These are phyloP conservation scores for Symphodus melops DNA, from an alignment of 2,113 vertebrate genomes.

Conservation along the genomic window DNA sequence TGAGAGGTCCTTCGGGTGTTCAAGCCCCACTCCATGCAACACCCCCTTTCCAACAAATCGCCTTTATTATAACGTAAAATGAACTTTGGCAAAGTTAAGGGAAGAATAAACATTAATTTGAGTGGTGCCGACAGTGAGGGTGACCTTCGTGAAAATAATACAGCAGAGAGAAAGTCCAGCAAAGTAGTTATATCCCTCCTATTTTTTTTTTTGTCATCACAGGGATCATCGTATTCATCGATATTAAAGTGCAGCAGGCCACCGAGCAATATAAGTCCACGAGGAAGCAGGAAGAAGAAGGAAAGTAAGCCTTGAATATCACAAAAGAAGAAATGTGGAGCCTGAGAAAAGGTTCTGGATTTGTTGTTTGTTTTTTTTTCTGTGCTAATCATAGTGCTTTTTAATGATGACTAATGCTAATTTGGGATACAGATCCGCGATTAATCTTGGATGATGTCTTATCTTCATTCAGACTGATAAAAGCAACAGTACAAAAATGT, in stretches of 20 bases:
- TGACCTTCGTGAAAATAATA: slow-evolving; percentile 66
- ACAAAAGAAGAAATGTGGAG: slow-evolving; percentile 22
- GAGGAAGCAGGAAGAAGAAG: slow-evolving; percentile 1
- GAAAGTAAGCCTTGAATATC: slow-evolving; percentile 16
- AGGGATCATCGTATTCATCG: slow-evolving; percentile 5
- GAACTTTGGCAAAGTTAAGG: slow-evolving; percentile 52
- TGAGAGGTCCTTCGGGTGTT: slow-evolving; percentile 68
- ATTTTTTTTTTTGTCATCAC: slow-evolving; percentile 20
- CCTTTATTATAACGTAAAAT: slow-evolving; percentile 47
- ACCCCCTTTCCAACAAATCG: slow-evolving; percentile 33
- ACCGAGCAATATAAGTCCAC: slow-evolving; percentile 19
- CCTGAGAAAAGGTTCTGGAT: background rate
- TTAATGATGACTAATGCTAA: slow-evolving; percentile 61
- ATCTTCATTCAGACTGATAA: slow-evolving; percentile 54
- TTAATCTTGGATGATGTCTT: slow-evolving; percentile 57
- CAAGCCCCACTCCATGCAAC: slow-evolving; percentile 16
- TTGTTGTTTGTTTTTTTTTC: slow-evolving; percentile 13
- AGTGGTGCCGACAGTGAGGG: slow-evolving; percentile 57
- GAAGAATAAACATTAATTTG: slow-evolving; percentile 58
- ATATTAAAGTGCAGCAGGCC: slow-evolving; percentile 9
- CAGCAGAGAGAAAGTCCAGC: slow-evolving; percentile 11
- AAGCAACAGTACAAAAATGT: slow-evolving; percentile 45
- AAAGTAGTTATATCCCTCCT: slow-evolving; percentile 11
- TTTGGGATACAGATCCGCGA: slow-evolving; percentile 56
- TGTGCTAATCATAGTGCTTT: slow-evolving; percentile 50